phyloP scores from a whole-genome alignment of 2,888 invertebrate genomes.

The Escarpia spicata region DNA sequence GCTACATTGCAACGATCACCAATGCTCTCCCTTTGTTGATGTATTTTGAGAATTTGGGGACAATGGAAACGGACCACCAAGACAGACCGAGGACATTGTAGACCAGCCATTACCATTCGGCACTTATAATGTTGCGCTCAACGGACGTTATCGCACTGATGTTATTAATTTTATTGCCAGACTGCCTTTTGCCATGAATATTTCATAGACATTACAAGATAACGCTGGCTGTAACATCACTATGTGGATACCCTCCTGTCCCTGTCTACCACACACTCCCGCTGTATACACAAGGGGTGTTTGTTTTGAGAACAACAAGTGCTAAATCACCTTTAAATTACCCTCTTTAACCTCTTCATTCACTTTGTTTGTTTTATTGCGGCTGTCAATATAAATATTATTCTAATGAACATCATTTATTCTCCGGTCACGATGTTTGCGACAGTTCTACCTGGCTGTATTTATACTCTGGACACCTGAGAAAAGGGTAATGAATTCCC shows the following conservation, averaged over 20 bases:
- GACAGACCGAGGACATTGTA: neutral
- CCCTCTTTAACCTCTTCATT: neutral
- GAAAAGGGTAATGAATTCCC: neutral
- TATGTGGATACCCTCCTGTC: neutral
- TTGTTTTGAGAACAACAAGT: slow-evolving; percentile 6
- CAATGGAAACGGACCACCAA: neutral
- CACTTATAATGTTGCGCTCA: neutral
- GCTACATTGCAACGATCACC: neutral
- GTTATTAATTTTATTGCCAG: slow-evolving; percentile 16
- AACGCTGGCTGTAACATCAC: neutral
- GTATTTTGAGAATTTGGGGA: neutral
- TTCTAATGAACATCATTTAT: neutral
- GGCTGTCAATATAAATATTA: neutral
- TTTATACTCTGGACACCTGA: neutral
- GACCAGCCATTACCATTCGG: neutral
- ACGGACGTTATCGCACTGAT: neutral
- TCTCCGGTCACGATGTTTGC: neutral
- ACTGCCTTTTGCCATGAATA: slow-evolving; percentile 1
- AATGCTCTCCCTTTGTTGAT: neutral
- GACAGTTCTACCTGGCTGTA: neutral
- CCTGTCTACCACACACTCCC: neutral
- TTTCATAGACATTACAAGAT: slow-evolving; percentile 2
- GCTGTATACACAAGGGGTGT: neutral
- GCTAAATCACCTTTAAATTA: slow-evolving; percentile 16
- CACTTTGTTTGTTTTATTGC: slow-evolving; percentile 7